Conservation (phyloP, 2,888 invertebrate species). For the Synergus itoensis region DNA sequence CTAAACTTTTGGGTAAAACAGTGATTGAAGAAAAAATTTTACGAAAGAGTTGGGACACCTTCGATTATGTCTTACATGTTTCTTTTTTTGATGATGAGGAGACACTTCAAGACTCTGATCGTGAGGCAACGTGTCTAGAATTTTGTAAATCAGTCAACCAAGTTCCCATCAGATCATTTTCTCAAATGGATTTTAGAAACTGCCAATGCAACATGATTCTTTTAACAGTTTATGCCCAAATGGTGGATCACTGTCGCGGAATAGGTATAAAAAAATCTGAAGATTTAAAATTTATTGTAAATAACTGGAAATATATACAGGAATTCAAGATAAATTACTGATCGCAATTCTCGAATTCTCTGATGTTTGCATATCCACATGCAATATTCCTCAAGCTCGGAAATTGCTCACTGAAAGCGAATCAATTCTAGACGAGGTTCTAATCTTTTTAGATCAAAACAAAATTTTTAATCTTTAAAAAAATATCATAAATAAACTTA, state of each 20-base stretch:
- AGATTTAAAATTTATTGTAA: background rate
- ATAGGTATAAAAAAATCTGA: slow-evolving; percentile 77
- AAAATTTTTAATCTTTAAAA: background rate
- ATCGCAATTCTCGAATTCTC: slow-evolving; percentile 81
- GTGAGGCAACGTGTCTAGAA: background rate
- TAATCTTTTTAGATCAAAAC: background rate
- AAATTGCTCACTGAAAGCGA: slow-evolving; percentile 80
- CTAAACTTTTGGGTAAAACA: slow-evolving; percentile 76
- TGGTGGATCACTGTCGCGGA: slow-evolving; percentile 82
- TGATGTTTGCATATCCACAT: slow-evolving; percentile 80
- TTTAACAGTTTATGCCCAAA: slow-evolving; percentile 80
- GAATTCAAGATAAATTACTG: slow-evolving; percentile 62
- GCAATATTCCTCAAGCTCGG: slow-evolving; percentile 81
- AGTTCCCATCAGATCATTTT: slow-evolving; percentile 77
- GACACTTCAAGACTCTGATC: background rate
- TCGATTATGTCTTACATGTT: background rate
- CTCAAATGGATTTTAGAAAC: slow-evolving; percentile 79
- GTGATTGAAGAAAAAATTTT: slow-evolving; percentile 32
- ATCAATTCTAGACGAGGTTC: slow-evolving; percentile 64
- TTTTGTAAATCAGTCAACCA: slow-evolving; percentile 36
- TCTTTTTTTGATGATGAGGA: background rate
- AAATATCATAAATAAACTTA: background rate
- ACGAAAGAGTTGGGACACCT: slow-evolving; percentile 1
- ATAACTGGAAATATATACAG: slow-evolving; percentile 3
- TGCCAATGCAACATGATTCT: slow-evolving; percentile 82